Evolutionary conservation across 2,797 vertebrate genomes (phyloP).

Genomic region (Lophotriccus pileatus): DNA sequence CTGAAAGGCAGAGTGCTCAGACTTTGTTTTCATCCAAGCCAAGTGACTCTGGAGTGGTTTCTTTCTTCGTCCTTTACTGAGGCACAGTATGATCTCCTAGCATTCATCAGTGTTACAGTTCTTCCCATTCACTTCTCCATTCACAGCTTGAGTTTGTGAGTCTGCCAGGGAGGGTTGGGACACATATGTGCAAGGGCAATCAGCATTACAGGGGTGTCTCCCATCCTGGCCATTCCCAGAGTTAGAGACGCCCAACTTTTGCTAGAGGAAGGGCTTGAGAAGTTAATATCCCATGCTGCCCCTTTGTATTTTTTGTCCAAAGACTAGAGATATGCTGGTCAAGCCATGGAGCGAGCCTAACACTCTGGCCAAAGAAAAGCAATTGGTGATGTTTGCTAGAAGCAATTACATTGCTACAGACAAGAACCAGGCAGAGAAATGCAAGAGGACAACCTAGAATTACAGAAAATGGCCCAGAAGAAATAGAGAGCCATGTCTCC

Average conservation of each 20-base stretch:
- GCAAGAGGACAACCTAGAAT: not conserved
- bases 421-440: not conserved
- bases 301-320: not conserved
- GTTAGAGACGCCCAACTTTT: not conserved
- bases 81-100: not conserved
- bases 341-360: not conserved
- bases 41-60: not conserved
- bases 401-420: not conserved
- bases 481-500: not conserved
- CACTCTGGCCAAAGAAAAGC: not conserved
- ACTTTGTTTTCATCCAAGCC: not conserved
- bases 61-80: not conserved
- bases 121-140: not conserved
- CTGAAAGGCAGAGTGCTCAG: not conserved
- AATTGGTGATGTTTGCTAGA: not conserved
- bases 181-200: accelerated
- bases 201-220: not conserved
- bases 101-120: not conserved
- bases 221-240: not conserved
- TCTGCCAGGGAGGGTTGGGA: not conserved
- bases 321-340: not conserved
- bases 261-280: not conserved
- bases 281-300: not conserved
- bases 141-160: not conserved
- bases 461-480: not conserved